These are phyloP conservation scores for Diplosoma virens DNA, from an alignment of 23 tunicate species.

Conservation along the genomic window DNA sequence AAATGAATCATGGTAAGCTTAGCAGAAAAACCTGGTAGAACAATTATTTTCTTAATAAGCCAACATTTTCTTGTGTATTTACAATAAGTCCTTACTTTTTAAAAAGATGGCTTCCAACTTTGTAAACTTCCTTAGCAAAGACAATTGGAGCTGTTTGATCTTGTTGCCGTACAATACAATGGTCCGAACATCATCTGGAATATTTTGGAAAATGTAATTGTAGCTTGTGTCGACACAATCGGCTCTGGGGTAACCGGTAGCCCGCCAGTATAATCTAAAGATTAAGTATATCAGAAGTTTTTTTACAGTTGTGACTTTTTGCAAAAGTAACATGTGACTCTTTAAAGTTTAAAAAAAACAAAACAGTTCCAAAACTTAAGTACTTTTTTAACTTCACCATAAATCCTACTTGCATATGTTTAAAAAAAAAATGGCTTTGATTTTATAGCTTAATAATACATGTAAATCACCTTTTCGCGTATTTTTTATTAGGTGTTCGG, in stretches of 20 bases:
- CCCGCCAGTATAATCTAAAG: constrained; percentile 27
- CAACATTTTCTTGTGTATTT: not conserved
- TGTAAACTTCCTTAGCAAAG: constrained; percentile 5
- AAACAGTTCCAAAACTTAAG: too few species aligned
- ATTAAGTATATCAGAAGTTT: too few species aligned
- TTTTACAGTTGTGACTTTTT: too few species aligned
- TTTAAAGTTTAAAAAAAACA: too few species aligned
- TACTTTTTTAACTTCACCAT: too few species aligned
- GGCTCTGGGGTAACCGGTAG: constrained; percentile 23
- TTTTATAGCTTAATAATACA: not conserved
- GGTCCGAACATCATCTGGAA: constrained; percentile 39
- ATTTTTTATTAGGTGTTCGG: not conserved
- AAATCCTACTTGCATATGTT: too few species aligned
- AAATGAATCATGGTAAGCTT: not conserved
- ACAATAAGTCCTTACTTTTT: constrained; percentile 53
- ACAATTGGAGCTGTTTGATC: constrained; percentile 9
- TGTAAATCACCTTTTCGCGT: not conserved
- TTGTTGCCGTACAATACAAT: constrained; percentile 24
- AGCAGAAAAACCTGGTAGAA: not conserved
- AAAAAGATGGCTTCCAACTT: constrained; percentile 17
- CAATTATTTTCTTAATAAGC: not conserved
- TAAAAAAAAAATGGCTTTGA: too few species aligned
- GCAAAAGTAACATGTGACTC: too few species aligned
- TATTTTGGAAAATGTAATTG: constrained; percentile 32
- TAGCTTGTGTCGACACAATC: constrained; percentile 41